Percentiles rank a stretch among this genome's conserved stretches.
phyloP scores from a whole-genome alignment of 2,113 vertebrate species.

The Rhea americana region DNA sequence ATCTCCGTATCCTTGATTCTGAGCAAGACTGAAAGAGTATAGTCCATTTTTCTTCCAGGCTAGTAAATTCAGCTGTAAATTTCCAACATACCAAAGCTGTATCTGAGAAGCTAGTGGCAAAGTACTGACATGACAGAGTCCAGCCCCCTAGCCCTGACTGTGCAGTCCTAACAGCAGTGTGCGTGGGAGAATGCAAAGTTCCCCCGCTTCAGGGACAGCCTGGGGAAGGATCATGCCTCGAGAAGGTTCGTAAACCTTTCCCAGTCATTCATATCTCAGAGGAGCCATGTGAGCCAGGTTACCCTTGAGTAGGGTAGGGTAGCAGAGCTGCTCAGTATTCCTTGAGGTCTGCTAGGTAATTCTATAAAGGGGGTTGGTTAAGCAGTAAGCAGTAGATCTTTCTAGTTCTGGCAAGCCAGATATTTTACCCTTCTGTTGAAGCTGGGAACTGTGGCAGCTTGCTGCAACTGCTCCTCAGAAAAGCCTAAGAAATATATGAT shows the following conservation, averaged over 20 bases:
- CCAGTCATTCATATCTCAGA: not conserved
- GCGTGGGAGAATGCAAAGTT: not conserved
- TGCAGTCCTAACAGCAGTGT: not conserved
- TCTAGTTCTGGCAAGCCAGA: not conserved
- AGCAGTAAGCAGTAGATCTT: not conserved
- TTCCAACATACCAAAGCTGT: not conserved
- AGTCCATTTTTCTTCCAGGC: not conserved
- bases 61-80: not conserved
- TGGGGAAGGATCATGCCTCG: not conserved
- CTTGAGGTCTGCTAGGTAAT: not conserved
- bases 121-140: not conserved
- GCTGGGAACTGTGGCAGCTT: not conserved
- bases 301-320: not conserved
- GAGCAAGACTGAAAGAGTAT: not conserved
- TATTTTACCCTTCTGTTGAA: not conserved
- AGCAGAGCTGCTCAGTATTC: not conserved
- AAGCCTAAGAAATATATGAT: not conserved
- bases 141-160: not conserved
- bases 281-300: not conserved
- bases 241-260: not conserved
- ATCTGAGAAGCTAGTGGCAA: not conserved
- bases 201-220: not conserved
- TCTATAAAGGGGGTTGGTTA: not conserved
- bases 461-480: not conserved
- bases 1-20: not conserved